These are phyloP conservation scores for Sebastes hubbsi DNA, from an alignment of 2,797 vertebrate species.

Conservation along the genomic window DNA sequence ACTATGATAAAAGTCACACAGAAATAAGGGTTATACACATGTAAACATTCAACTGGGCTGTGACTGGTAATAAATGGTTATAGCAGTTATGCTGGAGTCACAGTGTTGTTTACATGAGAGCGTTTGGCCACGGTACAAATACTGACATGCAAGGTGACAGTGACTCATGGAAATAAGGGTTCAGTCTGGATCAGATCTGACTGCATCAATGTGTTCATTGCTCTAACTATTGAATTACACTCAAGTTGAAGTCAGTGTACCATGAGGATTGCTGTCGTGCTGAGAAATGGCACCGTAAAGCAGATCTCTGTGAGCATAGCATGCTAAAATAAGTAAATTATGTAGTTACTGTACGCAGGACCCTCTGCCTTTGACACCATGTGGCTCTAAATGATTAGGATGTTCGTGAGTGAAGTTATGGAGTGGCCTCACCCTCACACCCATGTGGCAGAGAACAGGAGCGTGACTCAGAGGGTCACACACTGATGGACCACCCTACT, in stretches of 20 bases:
- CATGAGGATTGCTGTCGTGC: background rate
- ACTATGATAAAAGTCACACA: background rate
- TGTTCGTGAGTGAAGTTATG: slow-evolving; percentile 43
- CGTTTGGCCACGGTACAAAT: background rate
- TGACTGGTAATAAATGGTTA: background rate
- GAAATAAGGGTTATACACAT: background rate
- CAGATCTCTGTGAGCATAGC: slow-evolving; percentile 16
- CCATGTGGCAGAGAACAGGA: slow-evolving; percentile 45
- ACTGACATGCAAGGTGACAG: background rate
- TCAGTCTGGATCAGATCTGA: background rate
- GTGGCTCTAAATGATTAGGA: slow-evolving; percentile 36
- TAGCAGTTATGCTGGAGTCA: background rate
- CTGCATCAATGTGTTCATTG: background rate
- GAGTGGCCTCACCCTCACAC: slow-evolving; percentile 51
- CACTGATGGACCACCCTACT: slow-evolving; percentile 38
- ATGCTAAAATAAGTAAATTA: slow-evolving; percentile 33
- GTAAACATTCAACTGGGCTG: background rate
- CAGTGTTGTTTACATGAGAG: background rate
- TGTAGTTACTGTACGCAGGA: background rate
- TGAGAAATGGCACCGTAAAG: background rate
- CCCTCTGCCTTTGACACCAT: slow-evolving; percentile 11
- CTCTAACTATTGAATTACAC: background rate
- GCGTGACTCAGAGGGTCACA: slow-evolving; percentile 62
- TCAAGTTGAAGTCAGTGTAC: slow-evolving; percentile 15
- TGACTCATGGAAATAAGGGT: slow-evolving; percentile 35